phyloP scores from a whole-genome alignment of 2,797 vertebrate species.

The Limnodromus scolopaceus region DNA sequence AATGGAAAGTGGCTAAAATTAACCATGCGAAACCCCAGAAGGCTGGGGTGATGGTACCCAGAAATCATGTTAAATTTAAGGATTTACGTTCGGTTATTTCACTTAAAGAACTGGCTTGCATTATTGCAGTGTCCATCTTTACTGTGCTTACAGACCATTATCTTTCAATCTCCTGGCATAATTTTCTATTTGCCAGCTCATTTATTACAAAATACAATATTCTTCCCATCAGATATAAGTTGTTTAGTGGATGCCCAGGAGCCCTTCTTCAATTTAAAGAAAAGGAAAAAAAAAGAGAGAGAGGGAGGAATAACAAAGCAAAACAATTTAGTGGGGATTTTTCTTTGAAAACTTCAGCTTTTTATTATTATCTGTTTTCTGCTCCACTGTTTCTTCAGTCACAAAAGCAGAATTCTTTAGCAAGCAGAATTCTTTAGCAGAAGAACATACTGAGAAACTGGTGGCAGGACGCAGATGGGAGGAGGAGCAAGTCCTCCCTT shows the following conservation, averaged over 20 bases:
- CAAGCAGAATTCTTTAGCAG: neutral
- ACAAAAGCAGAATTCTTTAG: neutral
- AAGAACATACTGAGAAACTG: neutral
- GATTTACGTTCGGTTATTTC: neutral
- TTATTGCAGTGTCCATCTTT: neutral
- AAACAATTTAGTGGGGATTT: neutral
- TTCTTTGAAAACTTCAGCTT: neutral
- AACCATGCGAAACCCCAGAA: neutral
- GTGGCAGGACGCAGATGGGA: neutral
- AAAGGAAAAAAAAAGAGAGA: neutral
- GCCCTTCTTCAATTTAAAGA: neutral
- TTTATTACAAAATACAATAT: constrained; percentile 25
- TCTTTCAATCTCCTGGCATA: constrained; percentile 27
- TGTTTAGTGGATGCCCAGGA: neutral
- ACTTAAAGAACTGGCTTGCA: neutral
- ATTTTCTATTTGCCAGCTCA: constrained; percentile 36
- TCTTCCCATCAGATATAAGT: neutral
- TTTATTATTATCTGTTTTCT: neutral
- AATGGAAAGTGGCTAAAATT: constrained; percentile 51
- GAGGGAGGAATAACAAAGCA: neutral
- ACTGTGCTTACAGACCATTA: neutral
- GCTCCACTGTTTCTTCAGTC: neutral
- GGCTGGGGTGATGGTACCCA: constrained; percentile 16
- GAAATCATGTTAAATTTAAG: neutral
- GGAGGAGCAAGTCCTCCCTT: neutral